phyloP scores from a whole-genome alignment of 2,797 vertebrate genomes.

The Streptopelia turtur region DNA sequence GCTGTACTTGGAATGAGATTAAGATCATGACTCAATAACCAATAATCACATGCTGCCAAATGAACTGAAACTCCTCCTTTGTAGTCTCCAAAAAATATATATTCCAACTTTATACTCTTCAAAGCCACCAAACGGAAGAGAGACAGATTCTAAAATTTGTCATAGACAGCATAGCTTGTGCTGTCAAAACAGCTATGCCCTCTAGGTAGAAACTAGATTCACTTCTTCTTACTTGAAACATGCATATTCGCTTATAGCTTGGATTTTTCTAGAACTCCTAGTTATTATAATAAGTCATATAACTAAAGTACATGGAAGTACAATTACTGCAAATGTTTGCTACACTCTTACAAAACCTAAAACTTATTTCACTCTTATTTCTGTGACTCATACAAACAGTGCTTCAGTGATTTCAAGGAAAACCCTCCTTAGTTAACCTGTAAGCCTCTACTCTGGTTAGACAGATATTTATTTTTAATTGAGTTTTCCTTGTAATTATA shows the following conservation, averaged over 20 bases:
- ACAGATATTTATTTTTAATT: slow-evolving; percentile 3
- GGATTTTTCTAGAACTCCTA: not conserved
- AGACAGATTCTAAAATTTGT: not conserved
- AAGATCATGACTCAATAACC: not conserved
- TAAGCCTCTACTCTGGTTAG: slow-evolving; percentile 1
- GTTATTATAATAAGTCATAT: not conserved
- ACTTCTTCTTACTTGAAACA: not conserved
- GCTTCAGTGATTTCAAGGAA: slow-evolving; percentile 10
- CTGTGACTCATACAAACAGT: not conserved
- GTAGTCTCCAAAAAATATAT: not conserved
- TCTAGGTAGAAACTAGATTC: not conserved
- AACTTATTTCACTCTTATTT: not conserved
- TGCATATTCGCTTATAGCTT: not conserved
- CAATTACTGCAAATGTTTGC: not conserved
- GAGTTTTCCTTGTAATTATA: slow-evolving; percentile 25
- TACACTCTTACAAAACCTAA: not conserved
- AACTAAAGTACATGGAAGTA: not conserved
- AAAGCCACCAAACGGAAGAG: not conserved
- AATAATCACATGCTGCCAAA: not conserved
- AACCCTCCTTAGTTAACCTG: not conserved
- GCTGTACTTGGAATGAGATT: not conserved
- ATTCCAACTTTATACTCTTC: not conserved
- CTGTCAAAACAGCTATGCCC: not conserved
- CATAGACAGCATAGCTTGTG: not conserved
- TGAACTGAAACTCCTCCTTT: not conserved